Evolutionary conservation across 2,113 vertebrate genomes (phyloP).

Genomic region (Peromyscus polionotus): DNA sequence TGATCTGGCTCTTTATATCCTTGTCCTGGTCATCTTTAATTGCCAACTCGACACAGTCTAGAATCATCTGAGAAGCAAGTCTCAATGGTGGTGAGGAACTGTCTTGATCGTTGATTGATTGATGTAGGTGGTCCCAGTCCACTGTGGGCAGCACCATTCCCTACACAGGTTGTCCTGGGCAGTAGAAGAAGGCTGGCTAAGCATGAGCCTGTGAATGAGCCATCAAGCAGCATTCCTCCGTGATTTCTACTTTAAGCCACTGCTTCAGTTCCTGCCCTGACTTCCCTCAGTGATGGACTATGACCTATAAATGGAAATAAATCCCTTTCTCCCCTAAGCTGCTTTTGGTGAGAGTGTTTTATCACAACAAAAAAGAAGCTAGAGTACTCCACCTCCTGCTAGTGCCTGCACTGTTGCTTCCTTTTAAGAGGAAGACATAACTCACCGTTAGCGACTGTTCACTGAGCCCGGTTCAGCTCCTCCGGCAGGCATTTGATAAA

Average conservation of each 20-base stretch:
- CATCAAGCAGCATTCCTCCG: neutral
- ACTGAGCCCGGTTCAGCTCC: slow-evolving; percentile 29
- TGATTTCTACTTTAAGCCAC: neutral
- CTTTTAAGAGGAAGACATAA: neutral
- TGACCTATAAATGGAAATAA: neutral
- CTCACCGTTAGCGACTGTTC: neutral
- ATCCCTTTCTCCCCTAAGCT: neutral
- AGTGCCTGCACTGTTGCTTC: neutral
- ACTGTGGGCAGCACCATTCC: neutral
- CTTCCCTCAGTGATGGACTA: neutral
- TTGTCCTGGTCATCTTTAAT: neutral
- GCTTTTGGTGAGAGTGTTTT: neutral
- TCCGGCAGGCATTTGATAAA: slow-evolving; percentile 73
- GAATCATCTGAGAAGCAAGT: neutral
- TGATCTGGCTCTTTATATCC: accelerated
- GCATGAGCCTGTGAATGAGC: neutral
- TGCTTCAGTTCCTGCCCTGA: neutral
- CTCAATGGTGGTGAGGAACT: too few species aligned
- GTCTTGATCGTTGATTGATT: neutral
- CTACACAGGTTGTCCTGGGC: neutral
- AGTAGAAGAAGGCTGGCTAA: neutral
- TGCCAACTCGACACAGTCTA: neutral
- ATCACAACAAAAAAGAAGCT: neutral
- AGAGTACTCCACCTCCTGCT: neutral
- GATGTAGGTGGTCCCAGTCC: neutral